phyloP scores from a whole-genome alignment of 2,888 invertebrate genomes.

The Belgica antarctica region DNA sequence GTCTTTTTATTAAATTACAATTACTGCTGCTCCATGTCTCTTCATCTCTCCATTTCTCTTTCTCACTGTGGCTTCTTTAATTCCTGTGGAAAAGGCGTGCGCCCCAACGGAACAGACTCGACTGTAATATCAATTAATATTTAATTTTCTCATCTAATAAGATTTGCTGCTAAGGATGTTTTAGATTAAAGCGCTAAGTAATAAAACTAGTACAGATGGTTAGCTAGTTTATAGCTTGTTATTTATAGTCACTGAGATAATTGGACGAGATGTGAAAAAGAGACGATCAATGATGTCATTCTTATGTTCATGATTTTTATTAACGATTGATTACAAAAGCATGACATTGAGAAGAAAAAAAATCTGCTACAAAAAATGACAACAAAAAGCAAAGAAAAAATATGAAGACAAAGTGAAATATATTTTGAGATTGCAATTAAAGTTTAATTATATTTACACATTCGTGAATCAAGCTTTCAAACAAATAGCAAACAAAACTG shows the following conservation, averaged over 20 bases:
- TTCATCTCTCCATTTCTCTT: not conserved
- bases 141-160: constrained; percentile 22
- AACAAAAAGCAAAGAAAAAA: not conserved
- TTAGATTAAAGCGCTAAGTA: constrained; percentile 17
- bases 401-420: not conserved
- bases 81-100: not conserved
- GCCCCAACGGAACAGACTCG: not conserved
- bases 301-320: not conserved
- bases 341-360: not conserved
- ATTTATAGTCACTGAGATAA: not conserved
- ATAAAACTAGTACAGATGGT: constrained; percentile 13
- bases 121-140: constrained; percentile 26
- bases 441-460: constrained; percentile 18
- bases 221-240: constrained; percentile 24
- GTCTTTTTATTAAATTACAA: not conserved
- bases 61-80: constrained; percentile 15
- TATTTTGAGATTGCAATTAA: constrained; percentile 14
- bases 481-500: not conserved
- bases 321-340: constrained; percentile 12
- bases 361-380: constrained; percentile 7
- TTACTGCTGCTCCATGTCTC: constrained; percentile 4
- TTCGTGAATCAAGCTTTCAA: constrained; percentile 13
- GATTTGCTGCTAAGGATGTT: constrained; percentile 21
- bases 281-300: not conserved
- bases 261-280: not conserved